Evolutionary conservation across 2,797 vertebrate genomes (phyloP).

Genomic region (Oryzias sinensis): DNA sequence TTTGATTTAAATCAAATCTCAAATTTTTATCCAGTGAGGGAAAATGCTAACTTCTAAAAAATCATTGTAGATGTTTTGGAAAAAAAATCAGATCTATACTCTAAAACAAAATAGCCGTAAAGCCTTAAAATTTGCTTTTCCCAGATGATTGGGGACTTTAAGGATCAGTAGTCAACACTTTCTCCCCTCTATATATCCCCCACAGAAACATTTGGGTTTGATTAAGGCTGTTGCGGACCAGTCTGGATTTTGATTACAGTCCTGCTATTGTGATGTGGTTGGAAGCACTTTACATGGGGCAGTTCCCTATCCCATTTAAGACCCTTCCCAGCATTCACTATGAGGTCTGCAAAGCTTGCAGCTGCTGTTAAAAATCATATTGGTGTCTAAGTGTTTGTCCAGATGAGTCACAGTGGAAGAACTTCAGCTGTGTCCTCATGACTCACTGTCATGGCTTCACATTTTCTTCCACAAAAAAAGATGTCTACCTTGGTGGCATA

Average conservation of each 20-base stretch:
- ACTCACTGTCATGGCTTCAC: conserved; percentile 30
- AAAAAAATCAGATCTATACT: background rate
- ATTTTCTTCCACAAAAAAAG: conserved; percentile 4
- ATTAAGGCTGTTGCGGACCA: conserved; percentile 1
- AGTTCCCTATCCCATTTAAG: conserved; percentile 42
- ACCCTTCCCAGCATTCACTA: conserved; percentile 46
- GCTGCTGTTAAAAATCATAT: conserved; percentile 48
- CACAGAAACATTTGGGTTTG: conserved; percentile 22
- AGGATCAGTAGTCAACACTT: background rate
- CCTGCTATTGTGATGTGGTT: conserved; percentile 37
- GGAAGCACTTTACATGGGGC: conserved; percentile 29
- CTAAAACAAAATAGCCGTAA: too few relatives aligned
- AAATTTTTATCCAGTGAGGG: too few relatives aligned
- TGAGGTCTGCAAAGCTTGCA: conserved; percentile 22
- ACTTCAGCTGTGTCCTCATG: conserved; percentile 28
- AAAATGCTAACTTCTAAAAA: too few relatives aligned
- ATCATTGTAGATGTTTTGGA: too few relatives aligned
- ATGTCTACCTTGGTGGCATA: conserved; percentile 85
- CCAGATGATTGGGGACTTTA: background rate
- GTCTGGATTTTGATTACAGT: conserved; percentile 13
- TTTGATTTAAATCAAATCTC: too few relatives aligned
- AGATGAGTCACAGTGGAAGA: conserved; percentile 41
- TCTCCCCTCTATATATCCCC: conserved; percentile 1
- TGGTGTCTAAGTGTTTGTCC: conserved; percentile 14
- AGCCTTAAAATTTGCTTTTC: background rate